Percentiles rank a stretch among this genome's conserved stretches.
Conservation (phyloP, 2,797 vertebrate species). For the Chloroceryle inda region DNA sequence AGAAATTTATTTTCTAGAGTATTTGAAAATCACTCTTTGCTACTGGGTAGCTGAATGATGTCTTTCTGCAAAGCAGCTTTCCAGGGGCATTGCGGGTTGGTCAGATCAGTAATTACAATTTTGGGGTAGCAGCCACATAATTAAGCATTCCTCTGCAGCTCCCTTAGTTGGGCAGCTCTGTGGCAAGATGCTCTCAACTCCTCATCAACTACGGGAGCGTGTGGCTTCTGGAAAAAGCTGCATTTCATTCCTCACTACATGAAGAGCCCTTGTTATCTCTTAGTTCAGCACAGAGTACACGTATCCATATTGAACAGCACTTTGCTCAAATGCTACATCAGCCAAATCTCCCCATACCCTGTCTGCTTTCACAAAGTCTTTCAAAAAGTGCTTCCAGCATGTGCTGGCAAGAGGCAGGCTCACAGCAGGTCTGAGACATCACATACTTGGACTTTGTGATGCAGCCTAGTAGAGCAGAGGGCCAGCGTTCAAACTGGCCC, state of each 20-base stretch:
- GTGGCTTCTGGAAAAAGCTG: not conserved
- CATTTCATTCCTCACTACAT: not conserved
- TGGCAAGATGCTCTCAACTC: not conserved
- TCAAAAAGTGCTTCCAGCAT: not conserved
- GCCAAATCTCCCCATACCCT: not conserved
- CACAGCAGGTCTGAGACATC: not conserved
- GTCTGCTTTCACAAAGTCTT: not conserved
- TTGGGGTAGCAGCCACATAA: not conserved
- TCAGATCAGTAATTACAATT: not conserved
- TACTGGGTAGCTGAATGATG: not conserved
- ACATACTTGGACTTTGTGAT: not conserved
- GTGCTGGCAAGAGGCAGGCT: not conserved
- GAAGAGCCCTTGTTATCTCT: not conserved
- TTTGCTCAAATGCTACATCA: not conserved
- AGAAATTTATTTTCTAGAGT: not conserved
- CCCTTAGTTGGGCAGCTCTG: not conserved
- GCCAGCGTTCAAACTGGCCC: not conserved
- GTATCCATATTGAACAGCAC: constrained; percentile 41
- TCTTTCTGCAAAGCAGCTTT: not conserved
- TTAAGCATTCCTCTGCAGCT: not conserved
- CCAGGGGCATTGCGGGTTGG: not conserved
- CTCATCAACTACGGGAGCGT: not conserved
- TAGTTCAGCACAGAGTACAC: not conserved
- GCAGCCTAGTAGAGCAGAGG: not conserved
- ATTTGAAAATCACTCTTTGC: not conserved